Conservation (phyloP, 37 sponge, comb jelly and placozoan genomes). For the Lycopodina hypogea region DNA sequence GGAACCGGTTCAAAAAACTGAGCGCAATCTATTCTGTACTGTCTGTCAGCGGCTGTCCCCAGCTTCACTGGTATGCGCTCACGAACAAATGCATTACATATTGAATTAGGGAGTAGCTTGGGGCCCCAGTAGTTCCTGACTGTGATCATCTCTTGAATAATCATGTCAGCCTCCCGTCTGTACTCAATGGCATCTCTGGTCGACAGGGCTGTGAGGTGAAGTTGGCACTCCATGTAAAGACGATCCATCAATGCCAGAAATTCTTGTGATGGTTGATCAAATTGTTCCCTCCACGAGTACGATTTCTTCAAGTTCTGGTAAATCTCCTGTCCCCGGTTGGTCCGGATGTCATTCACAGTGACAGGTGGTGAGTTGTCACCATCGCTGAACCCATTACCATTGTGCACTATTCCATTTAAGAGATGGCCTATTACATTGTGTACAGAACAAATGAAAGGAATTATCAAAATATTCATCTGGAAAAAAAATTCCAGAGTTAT, state of each 20-base stretch:
- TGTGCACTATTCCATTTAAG: not conserved
- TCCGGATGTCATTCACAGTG: not conserved
- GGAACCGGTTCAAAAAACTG: constrained; percentile 76
- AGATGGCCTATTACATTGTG: not conserved
- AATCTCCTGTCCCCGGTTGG: constrained; percentile 19
- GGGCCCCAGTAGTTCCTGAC: constrained; percentile 65
- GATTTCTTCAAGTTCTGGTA: constrained; percentile 27
- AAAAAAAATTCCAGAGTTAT: too few species aligned
- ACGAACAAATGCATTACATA: constrained; percentile 60
- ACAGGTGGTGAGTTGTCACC: not conserved
- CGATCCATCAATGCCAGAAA: constrained; percentile 56
- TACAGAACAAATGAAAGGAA: too few species aligned
- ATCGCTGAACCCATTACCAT: not conserved
- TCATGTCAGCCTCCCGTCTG: constrained; percentile 45
- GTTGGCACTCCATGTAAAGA: constrained; percentile 62
- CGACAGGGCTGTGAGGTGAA: constrained; percentile 51
- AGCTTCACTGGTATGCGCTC: constrained; percentile 46
- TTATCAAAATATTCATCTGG: too few species aligned
- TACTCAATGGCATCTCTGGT: constrained; percentile 29
- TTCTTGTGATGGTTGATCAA: constrained; percentile 25
- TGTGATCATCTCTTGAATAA: constrained; percentile 49
- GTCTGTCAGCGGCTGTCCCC: constrained; percentile 8
- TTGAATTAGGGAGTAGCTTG: constrained; percentile 40
- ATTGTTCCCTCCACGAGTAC: constrained; percentile 46
- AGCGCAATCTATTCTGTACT: constrained; percentile 67